Evolutionary conservation across 2,113 vertebrate genomes (phyloP), one percentile per base, ranked within the genome.

Genomic region (Brachypteracias leptosomus): DNA sequence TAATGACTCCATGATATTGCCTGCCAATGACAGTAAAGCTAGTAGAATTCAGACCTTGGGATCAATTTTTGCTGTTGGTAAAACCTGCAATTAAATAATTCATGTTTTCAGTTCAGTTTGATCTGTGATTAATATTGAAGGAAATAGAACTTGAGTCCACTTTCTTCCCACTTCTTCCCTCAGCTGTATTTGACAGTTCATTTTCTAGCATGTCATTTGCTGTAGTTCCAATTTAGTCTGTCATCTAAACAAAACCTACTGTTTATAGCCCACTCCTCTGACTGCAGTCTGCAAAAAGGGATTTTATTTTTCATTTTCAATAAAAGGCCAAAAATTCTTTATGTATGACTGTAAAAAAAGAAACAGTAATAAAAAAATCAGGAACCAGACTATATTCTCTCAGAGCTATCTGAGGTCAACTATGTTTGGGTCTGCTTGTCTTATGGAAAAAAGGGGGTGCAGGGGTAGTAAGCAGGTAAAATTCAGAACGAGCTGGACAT

Each of bases 121-220:
- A 79, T 93, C 82, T 88, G 35, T 85, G 44, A 86, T 92, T 88
- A 93, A 90, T 80, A 90, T 13, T 85, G 57, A 85, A 88, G 52
- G 58, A 81, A 82, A 63, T 18, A 77, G 42, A 91, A 58, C 9
- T 82, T 15, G 36, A 76, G 77, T 36, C 16, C 25, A n/a, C 20
- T 90, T 89, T 85, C 54, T 77, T 71, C 33, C n/a, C 57, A 42
- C 31, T 92, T 33, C n/a, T 85, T 78, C 51, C 70, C 38, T 85
- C 89, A 76, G 62, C 20, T 89, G 49, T 49, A 76, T 82, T 78
- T 73, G 78, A 79, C 70, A 66, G 70, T 61, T 89, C 28, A 66
- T 87, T 87, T 89, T 72, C 70, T 68, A 84, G 66, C 33, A 15
- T 29, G 31, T 61, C 20, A 68, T 65, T 46, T 85, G 19, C 54